Percentiles rank a stretch among this genome's conserved stretches.
These are phyloP conservation scores for Myotis davidii DNA, from an alignment of 2,113 vertebrate genomes.

Conservation along the genomic window DNA sequence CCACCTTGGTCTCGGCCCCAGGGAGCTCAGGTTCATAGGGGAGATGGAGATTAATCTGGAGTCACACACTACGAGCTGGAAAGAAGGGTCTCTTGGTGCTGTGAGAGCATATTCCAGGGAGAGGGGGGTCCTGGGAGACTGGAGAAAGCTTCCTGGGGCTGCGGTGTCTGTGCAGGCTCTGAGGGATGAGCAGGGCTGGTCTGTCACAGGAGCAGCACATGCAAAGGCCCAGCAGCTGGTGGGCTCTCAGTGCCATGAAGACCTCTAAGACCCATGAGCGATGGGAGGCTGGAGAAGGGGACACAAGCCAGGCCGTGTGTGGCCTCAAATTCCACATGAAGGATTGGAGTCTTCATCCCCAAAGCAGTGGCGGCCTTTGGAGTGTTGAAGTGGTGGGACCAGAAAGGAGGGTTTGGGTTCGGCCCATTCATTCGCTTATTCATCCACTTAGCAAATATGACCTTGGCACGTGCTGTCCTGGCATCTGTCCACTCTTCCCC, in stretches of 20 bases:
- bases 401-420: background rate
- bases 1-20: background rate
- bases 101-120: accelerated
- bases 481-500: background rate
- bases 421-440: background rate
- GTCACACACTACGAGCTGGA: background rate
- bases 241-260: background rate
- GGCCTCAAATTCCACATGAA: background rate
- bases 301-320: accelerated
- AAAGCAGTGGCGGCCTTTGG: background rate
- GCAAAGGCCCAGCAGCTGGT: background rate
- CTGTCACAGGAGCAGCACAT: background rate
- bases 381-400: background rate
- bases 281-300: background rate
- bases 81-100: background rate
- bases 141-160: background rate
- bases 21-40: background rate
- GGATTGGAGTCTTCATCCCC: background rate
- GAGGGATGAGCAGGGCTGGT: background rate
- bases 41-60: background rate
- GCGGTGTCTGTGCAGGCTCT: background rate
- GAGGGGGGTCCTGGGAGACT: background rate
- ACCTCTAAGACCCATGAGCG: background rate
- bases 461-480: background rate
- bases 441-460: background rate